Evolutionary conservation across 1,140 invertebrate species (phyloP), one percentile per base, ranked within the genome.

Genomic region (Ceratina australensis): DNA sequence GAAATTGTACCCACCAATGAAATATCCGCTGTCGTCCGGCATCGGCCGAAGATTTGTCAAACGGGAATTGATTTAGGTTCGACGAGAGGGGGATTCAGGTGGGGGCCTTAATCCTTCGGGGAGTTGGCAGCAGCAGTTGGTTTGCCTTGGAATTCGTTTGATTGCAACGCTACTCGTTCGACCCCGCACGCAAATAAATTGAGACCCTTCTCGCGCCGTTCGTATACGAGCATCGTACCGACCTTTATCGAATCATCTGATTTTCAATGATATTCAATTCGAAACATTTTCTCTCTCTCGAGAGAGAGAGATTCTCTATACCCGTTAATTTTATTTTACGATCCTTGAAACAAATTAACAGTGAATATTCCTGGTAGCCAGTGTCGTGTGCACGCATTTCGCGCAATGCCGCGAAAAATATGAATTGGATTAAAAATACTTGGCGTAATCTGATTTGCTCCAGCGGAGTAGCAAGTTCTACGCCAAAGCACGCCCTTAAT

Each of bases 21-120:
- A 87, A 87, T 87, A 87, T 86, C 77, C 79, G 82, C 85, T 75
- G 82, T 87, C 82, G 85, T 73, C 78, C 79, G 63, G 79, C 82
- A 86, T 86, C 82, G 83, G 73, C 81, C 79, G 82, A 85, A 84
- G 85, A 87, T 87, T 86, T 87, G 85, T 87, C 85, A 83, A 86
- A 79, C 82, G 82, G 80, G 85, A 87, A 87, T 87, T 87, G 85
- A 87, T 87, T 87, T 87, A 87, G 82, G 85, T 84, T 50, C 73
- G 26, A 47, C 49, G 57, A 20, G 18, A 18, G 16, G 64, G 20
- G 15, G 3, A 42, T 16, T 18, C 12, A 10, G 42, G 20, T 15
- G 10, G 8, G 49, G 69, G 78, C 52, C 67, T 86, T 86, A 84
- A 86, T 79, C 82, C 85, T 71, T 61, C 42, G 64, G 85, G 78